A percentile compares a stretch with the other conserved stretches of the same genome.
Evolutionary conservation across 64 coral and sea anemone species (phyloP).

Genomic region (Orbicella faveolata): DNA sequence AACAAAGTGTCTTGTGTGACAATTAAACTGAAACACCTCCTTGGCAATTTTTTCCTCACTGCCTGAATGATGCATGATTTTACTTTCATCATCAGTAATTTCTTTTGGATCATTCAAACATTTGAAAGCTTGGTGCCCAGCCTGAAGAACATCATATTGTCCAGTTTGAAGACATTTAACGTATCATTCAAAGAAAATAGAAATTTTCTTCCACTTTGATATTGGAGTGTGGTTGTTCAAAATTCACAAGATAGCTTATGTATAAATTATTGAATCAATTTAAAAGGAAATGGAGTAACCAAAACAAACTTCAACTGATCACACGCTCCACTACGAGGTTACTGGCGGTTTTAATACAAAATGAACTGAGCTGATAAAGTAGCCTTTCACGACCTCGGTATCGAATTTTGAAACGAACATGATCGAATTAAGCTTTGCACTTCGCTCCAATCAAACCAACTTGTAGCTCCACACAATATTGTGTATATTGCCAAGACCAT

Average conservation of each 20-base stretch:
- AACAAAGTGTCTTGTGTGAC: too few species aligned
- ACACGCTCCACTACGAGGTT: too few species aligned
- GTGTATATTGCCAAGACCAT: neutral
- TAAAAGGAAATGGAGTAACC: constrained; percentile 19
- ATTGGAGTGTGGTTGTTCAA: too few species aligned
- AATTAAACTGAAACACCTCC: too few species aligned
- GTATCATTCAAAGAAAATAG: neutral
- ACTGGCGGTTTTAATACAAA: too few species aligned
- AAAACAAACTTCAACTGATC: neutral
- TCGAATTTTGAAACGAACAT: neutral
- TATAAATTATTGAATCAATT: neutral
- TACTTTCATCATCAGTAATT: too few species aligned
- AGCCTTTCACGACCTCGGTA: too few species aligned
- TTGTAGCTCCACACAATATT: neutral
- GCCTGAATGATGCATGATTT: too few species aligned
- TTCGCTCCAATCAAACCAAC: neutral
- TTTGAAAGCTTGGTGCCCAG: too few species aligned
- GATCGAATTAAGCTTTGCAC: neutral
- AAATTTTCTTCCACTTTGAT: neutral
- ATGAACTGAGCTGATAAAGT: too few species aligned
- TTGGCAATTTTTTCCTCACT: too few species aligned
- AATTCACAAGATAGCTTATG: neutral
- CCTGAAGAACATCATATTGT: neutral
- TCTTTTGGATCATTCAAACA: too few species aligned
- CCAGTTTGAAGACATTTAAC: neutral